Base-by-base conservation (phyloP, 2,113 vertebrate species). In the Rhineura floridana region DNA sequence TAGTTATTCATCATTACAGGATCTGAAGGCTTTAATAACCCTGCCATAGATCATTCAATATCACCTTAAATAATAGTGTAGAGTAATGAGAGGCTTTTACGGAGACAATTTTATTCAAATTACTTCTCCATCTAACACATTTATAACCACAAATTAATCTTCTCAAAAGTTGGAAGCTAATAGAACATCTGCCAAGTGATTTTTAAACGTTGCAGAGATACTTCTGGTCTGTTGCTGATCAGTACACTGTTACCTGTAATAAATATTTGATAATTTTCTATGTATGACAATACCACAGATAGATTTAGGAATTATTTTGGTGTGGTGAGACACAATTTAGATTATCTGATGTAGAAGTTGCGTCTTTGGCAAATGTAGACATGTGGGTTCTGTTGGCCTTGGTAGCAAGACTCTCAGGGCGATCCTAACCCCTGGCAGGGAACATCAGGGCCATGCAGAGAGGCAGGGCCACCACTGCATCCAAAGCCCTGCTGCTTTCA, bases 11-110 rank as follows among this genome's bases (percentile, higher is more conserved):
- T 81, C 46, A 48, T 2, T 1, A 2, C 62, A 48, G 12, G 46
- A 55, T 62, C 33, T 42, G 39, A 84, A 36, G 87, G 4, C 42
- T 93, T 91, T 88, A 81, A 13, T 50, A 91, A 63, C 39, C 52
- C 19, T 87, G 83, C 63, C 62, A 12, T 11, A 89, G 72, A 70
- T 67, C 67, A 59, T 76, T 81, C 88, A 36, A 6, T 78, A 75
- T 59, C 84, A 59, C 2, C 25, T 79, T 90, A 69, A 91, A 78
- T 33, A 90, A 65, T 11, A 86, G 4, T 21, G 63, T 81, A 89
- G 84, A 87, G n/a, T 75, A 52, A 55, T 86, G 86, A 85, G 36
- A 30, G 42, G 8, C 17, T 36, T 90, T 59, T 59, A 67, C 79
- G 78, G 36, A 50, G 36, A 59, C 77, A 70, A 39, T 63, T 80